Evolutionary conservation across 1,140 invertebrate species (phyloP).

Genomic region (Notospermus geniculatus): DNA sequence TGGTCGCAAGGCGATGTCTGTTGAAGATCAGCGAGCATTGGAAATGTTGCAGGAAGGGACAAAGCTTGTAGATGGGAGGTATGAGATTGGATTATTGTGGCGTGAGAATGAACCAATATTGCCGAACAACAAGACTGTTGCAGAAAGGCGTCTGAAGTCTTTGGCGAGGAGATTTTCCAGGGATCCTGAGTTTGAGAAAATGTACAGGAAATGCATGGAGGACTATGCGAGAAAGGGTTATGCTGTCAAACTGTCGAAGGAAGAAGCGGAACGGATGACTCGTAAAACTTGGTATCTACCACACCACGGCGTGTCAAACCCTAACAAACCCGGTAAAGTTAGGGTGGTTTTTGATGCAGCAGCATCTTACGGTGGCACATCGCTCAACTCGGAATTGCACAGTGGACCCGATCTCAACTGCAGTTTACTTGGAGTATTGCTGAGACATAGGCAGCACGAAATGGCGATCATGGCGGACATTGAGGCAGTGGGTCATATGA

Average conservation of each 20-base stretch:
- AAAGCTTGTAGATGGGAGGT: neutral
- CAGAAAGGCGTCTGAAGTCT: neutral
- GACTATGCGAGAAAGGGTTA: neutral
- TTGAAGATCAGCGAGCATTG: too few relatives aligned
- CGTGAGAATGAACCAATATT: neutral
- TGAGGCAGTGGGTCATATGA: too few relatives aligned
- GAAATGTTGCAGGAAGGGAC: too few relatives aligned
- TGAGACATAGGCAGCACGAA: constrained; percentile 23
- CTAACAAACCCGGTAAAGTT: constrained; percentile 26
- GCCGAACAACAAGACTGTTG: neutral
- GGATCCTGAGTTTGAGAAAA: neutral
- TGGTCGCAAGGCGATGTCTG: too few relatives aligned
- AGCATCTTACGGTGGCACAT: constrained; percentile 25
- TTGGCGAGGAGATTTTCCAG: neutral
- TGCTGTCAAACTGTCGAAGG: neutral
- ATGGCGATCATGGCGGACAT: constrained; percentile 30
- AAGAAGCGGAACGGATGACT: neutral
- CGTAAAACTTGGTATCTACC: constrained; percentile 24
- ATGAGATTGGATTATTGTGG: neutral
- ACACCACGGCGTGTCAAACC: constrained; percentile 25
- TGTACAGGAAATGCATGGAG: neutral
- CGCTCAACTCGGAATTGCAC: constrained; percentile 32
- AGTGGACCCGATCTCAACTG: constrained; percentile 50
- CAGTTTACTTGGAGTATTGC: constrained; percentile 28
- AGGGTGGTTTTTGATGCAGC: constrained; percentile 30